Conservation (phyloP, 2,797 vertebrate species). For the Mycteria americana region DNA sequence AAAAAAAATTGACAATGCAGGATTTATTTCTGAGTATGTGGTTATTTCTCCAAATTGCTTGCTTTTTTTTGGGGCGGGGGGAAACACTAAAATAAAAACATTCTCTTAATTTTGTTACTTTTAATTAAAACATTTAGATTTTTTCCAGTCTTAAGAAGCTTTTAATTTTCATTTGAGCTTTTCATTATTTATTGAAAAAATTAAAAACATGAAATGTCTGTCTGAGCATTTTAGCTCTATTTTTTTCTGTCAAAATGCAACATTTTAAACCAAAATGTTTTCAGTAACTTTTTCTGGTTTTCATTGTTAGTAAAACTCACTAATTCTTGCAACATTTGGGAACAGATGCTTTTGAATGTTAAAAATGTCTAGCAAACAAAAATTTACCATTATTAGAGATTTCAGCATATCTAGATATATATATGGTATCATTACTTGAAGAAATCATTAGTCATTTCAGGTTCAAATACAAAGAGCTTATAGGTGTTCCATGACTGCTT, state of each 20-base stretch:
- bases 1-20: not conserved
- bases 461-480: not conserved
- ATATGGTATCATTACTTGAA: not conserved
- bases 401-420: not conserved
- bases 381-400: not conserved
- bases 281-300: not conserved
- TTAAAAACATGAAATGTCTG: not conserved
- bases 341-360: not conserved
- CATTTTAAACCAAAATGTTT: not conserved
- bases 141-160: not conserved
- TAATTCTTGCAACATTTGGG: not conserved
- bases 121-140: not conserved
- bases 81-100: not conserved
- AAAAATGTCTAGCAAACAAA: not conserved
- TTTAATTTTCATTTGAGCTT: not conserved
- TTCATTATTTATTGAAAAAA: not conserved
- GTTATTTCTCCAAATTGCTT: not conserved
- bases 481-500: not conserved
- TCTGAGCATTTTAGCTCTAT: not conserved
- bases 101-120: not conserved
- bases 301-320: not conserved
- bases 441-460: not conserved
- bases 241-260: not conserved
- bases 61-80: fast-evolving
- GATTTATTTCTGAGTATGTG: not conserved